phyloP scores from a whole-genome alignment of 2,113 vertebrate genomes.

The Melanocharis versteri region DNA sequence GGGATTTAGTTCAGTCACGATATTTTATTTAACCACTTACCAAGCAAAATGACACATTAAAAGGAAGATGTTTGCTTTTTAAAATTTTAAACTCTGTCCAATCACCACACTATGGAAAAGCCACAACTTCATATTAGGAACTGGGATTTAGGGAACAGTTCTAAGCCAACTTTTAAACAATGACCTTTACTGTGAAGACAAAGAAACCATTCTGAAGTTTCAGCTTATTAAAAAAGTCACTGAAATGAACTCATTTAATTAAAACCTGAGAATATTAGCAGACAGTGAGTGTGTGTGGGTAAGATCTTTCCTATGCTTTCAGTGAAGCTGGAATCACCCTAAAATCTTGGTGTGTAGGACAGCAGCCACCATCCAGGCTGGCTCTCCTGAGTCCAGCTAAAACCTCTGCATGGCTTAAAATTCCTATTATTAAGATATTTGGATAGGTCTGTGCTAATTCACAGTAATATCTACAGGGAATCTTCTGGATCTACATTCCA shows the following conservation, averaged over 20 bases:
- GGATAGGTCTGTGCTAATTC: not conserved
- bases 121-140: not conserved
- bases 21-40: not conserved
- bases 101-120: not conserved
- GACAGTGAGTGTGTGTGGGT: not conserved
- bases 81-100: not conserved
- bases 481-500: not conserved
- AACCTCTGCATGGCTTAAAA: not conserved
- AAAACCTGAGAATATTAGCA: not conserved
- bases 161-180: not conserved
- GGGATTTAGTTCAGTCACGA: not conserved
- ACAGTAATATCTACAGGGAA: not conserved
- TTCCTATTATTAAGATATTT: not conserved
- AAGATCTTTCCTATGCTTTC: not conserved
- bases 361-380: not conserved
- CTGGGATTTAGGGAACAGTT: not conserved
- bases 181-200: not conserved
- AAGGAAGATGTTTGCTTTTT: not conserved
- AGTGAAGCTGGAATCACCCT: not conserved
- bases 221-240: not conserved
- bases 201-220: slow-evolving; percentile 16
- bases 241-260: slow-evolving; percentile 12
- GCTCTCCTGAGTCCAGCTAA: not conserved
- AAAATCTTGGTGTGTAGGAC: not conserved
- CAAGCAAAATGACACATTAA: not conserved